Conservation (phyloP, 1,140 invertebrate species). For the Drosophila asahinai region DNA sequence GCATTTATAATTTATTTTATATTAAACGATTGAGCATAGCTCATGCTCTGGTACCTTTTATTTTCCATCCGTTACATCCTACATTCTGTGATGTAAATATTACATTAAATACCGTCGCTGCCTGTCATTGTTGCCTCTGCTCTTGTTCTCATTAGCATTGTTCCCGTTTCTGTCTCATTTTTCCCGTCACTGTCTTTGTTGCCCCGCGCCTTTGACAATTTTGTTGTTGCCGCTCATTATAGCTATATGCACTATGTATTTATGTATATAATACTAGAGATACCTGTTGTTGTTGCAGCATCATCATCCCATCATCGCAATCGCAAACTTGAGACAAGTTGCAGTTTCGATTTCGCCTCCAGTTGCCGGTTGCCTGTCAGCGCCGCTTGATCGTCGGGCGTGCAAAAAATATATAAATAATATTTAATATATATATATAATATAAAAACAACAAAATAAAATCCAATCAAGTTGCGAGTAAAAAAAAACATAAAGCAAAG, state of each 20-base stretch:
- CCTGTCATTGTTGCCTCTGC: slow-evolving; percentile 11
- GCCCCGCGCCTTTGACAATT: slow-evolving; percentile 6
- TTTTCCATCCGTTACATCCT: too few relatives aligned
- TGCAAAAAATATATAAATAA: slow-evolving; percentile 11
- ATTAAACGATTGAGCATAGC: too few relatives aligned
- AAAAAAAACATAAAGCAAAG: not conserved
- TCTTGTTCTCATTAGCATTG: slow-evolving; percentile 34
- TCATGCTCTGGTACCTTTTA: too few relatives aligned
- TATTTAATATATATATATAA: slow-evolving; percentile 5
- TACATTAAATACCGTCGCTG: slow-evolving; percentile 1
- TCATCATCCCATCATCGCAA: slow-evolving; percentile 9
- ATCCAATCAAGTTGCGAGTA: not conserved
- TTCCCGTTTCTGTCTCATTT: slow-evolving; percentile 2
- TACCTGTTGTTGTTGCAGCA: slow-evolving; percentile 6
- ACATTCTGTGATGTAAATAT: slow-evolving; percentile 1
- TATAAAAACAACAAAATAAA: not conserved
- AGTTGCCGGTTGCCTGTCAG: slow-evolving; percentile 52
- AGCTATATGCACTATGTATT: slow-evolving; percentile 3
- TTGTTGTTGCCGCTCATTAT: slow-evolving; percentile 18
- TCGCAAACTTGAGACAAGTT: slow-evolving; percentile 27
- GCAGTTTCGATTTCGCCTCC: slow-evolving; percentile 52
- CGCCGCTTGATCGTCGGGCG: slow-evolving; percentile 42
- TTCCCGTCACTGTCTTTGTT: not conserved
- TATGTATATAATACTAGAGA: slow-evolving; percentile 5
- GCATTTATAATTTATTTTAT: too few relatives aligned